Conservation (phyloP, 2,797 vertebrate genomes). For the Siniperca undulata region DNA sequence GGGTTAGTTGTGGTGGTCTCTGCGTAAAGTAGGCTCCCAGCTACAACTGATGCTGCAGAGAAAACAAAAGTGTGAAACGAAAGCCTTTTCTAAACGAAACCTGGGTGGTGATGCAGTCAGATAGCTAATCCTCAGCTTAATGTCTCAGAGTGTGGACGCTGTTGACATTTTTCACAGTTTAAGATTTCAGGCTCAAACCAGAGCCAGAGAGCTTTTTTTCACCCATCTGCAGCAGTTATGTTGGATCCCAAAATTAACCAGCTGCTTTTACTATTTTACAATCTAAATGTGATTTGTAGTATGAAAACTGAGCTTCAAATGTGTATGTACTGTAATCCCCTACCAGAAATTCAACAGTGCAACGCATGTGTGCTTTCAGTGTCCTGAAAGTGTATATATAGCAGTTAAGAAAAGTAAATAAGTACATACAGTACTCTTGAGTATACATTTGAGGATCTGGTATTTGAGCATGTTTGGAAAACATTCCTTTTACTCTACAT, state of each 20-base stretch:
- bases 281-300: neutral
- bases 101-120: constrained; percentile 46
- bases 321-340: neutral
- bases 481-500: too few species aligned
- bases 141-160: constrained; percentile 1
- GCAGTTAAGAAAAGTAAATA: neutral
- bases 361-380: neutral
- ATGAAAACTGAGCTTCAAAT: neutral
- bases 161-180: constrained; percentile 22
- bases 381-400: neutral
- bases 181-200: constrained; percentile 3
- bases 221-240: constrained; percentile 15
- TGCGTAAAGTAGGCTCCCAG: neutral
- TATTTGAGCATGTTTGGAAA: too few species aligned
- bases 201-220: neutral
- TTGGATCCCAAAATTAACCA: neutral
- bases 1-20: constrained; percentile 46
- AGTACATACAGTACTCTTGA: neutral
- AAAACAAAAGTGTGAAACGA: constrained; percentile 71
- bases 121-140: constrained; percentile 59
- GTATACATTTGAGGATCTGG: neutral
- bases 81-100: constrained; percentile 54
- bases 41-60: constrained; percentile 8
- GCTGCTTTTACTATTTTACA: neutral
- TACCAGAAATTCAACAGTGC: neutral